Percentiles rank a stretch among this genome's conserved stretches.
These are phyloP conservation scores for Shinisaurus crocodilurus DNA, from an alignment of 2,113 vertebrate genomes.

Conservation along the genomic window DNA sequence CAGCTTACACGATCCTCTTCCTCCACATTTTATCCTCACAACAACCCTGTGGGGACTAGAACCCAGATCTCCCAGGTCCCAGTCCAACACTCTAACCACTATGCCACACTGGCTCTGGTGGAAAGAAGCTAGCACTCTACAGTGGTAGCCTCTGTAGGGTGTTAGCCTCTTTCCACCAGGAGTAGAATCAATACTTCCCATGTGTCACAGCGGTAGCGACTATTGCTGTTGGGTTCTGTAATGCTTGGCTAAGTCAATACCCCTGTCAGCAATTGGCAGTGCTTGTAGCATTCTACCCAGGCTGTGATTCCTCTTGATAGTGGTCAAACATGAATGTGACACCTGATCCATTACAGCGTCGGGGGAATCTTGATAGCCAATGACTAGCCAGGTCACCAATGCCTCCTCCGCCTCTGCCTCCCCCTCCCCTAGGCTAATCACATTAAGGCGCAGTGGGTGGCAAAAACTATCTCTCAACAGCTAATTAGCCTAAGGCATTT, in stretches of 20 bases:
- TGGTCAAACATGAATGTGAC: background rate
- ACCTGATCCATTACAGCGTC: background rate
- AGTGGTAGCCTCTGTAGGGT: no score
- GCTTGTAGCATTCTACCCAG: background rate
- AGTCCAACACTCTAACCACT: no score
- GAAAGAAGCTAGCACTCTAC: no score
- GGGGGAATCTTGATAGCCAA: background rate
- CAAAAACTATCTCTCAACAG: background rate
- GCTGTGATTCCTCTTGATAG: background rate
- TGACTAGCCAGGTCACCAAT: background rate
- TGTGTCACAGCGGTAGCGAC: background rate
- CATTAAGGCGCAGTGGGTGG: background rate
- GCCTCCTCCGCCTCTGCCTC: background rate
- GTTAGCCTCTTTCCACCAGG: no score
- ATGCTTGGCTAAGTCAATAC: background rate
- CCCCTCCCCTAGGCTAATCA: background rate
- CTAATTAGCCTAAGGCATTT: background rate
- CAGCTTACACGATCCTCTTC: no score
- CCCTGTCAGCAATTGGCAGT: no score
- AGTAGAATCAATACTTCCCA: background rate
- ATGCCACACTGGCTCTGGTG: no score
- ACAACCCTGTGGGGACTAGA: no score
- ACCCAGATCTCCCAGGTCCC: no score
- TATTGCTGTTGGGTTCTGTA: background rate
- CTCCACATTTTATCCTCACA: no score